Base-by-base conservation (phyloP, 2,113 vertebrate genomes). In the Hipposideros armiger region DNA sequence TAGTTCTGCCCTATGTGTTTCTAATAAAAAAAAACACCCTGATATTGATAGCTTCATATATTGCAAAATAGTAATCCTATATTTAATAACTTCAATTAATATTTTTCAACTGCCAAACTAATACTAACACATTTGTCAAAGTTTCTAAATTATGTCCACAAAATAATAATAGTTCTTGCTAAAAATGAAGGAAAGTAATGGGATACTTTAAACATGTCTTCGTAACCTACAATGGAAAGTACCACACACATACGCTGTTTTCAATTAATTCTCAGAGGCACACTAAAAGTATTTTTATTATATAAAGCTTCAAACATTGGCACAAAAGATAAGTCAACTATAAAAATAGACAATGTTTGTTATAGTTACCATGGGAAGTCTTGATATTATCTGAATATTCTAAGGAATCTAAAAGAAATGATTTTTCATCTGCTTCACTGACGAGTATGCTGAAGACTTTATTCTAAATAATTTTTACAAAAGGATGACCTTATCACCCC, bases 391-490 rank as follows among this genome's bases (percentile, higher is more conserved):
- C 32, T 76, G 92, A 85, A 73, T 86, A 80, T 47, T 66, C 40
- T 40, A 72, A 81, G 56, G 47, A 45, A 36, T 47, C 28, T 58
- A 24, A 69, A 93, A 42, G 30, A 90, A 86, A 14, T 64, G 2
- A 72, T 74, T 90, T 92, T 52, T 30, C 47, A 42, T 90, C 64
- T 52, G 73, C 20, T 90, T 28, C 22, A 52, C 32, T 94, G 56
- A 83, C 0, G 4, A 52, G 5, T 78, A 52, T 67, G 16, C n/a
- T 52, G 24, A 90, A 7, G 5, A 56, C 85, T 70, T 81, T 28
- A 36, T 62, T 90, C 40, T 87, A 90, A 93, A 80, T 81, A 85
- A 54, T 60, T 95, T 91, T 93, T 78, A n/a, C 32, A 60, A 11
- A 47, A 58, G 19, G 13, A 54, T 28, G 28, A 85, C 22, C 28